Evolutionary conservation across 1,140 invertebrate genomes (phyloP), one percentile per base, ranked within the genome.

Genomic region (Leptopilina clavipes): DNA sequence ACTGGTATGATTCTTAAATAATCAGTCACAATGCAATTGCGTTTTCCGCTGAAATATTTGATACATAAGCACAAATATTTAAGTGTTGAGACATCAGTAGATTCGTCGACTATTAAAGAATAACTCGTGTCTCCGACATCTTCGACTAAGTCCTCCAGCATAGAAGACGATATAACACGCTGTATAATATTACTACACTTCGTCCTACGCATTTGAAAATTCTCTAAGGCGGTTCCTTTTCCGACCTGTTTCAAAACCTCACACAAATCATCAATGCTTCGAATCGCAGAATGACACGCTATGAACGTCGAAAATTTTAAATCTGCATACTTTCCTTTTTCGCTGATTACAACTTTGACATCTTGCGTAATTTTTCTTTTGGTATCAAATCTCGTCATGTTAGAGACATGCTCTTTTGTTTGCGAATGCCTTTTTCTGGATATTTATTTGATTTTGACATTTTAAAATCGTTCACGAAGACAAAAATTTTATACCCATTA

Each of bases 201-300:
- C 9, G 22, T 52, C 19, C n/a, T 44, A 19, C n/a, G 72, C 70
- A 74, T 25, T 70, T 45, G 11, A 70, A 78, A 77, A 76, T 22
- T 52, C 22, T 76, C 5, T 59, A 40, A 65, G 1, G 8, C 9
- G 17, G 1, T 44, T 52, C 52, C 25, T 76, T 76, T 17, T 22
- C 44, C 43, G 8, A 72, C 6, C 14, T 65, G 22, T 59, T 31
- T n/a, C 7, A 72, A 17, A 43, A 76, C 14, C 2, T 72, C 52
- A 10, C 18, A 14, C 14, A 76, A 14, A 19, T 77, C 71, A 70
- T 70, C 76, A 7, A 52, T 8, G 8, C 37, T 48, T 3, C 19
- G 44, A 5, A 45, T 40, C 8, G 37, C 37, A 1, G 37, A 19
- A 77, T 48, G 76, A 12, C 56, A 70, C 1, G 59, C 54, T 37